Percentiles rank a stretch among this genome's conserved stretches.
Evolutionary conservation across 2,888 invertebrate genomes (phyloP).

Genomic region (Chydorus sphaericus): DNA sequence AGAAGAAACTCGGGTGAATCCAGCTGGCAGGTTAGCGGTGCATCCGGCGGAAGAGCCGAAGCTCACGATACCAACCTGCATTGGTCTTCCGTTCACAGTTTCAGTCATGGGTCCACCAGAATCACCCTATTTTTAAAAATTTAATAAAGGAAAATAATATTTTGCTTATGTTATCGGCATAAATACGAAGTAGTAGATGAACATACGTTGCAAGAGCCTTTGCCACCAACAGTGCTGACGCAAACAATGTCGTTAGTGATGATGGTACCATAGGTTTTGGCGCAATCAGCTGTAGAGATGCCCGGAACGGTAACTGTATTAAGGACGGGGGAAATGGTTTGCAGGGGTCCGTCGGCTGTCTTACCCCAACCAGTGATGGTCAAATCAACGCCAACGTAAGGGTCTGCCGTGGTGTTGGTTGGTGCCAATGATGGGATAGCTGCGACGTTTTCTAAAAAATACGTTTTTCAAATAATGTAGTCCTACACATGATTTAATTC

Average conservation of each 20-base stretch:
- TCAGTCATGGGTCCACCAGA: constrained; percentile 26
- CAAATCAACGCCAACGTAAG: not conserved
- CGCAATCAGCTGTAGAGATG: constrained; percentile 1
- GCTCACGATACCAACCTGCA: constrained; percentile 27
- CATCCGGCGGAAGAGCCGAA: constrained; percentile 29
- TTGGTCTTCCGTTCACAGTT: constrained; percentile 21
- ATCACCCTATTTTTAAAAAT: constrained; percentile 22
- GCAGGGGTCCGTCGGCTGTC: not conserved
- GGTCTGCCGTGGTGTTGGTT: not conserved
- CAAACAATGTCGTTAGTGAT: constrained; percentile 11
- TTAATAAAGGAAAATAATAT: not conserved
- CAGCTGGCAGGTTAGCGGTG: constrained; percentile 27
- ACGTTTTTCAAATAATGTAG: too few relatives aligned
- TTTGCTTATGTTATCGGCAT: not conserved
- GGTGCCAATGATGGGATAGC: too few relatives aligned
- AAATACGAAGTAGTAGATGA: not conserved
- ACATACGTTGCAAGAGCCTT: not conserved
- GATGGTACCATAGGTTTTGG: not conserved
- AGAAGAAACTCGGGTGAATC: constrained; percentile 28
- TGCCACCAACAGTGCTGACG: not conserved
- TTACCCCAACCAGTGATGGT: constrained; percentile 9
- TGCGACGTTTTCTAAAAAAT: too few relatives aligned
- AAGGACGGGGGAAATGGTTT: not conserved
- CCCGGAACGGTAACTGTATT: not conserved
- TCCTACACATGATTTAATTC: too few relatives aligned